Conservation (phyloP, 2,113 vertebrate genomes). For the Pituophis catenifer region DNA sequence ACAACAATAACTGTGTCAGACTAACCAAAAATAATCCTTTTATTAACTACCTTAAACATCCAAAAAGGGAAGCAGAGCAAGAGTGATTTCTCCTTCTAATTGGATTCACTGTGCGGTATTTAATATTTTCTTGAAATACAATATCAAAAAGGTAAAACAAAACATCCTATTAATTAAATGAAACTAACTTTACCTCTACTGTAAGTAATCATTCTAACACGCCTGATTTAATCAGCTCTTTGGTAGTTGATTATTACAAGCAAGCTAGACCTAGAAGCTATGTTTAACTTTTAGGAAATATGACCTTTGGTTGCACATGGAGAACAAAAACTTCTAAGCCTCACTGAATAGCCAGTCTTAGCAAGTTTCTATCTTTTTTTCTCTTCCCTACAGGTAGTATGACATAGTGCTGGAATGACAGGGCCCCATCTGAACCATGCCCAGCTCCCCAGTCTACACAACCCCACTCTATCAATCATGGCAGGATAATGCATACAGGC, state of each 20-base stretch:
- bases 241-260: neutral
- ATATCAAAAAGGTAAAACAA: slow-evolving; percentile 4
- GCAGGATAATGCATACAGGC: slow-evolving; percentile 77
- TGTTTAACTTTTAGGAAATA: slow-evolving; percentile 49
- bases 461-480: slow-evolving; percentile 84
- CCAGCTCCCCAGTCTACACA: slow-evolving; percentile 69
- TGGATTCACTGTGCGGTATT: neutral
- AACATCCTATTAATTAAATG: neutral
- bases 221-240: neutral
- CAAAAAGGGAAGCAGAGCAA: neutral
- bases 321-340: slow-evolving; percentile 53
- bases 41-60: neutral
- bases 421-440: slow-evolving; percentile 73
- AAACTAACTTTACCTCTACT: neutral
- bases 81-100: neutral
- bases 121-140: slow-evolving; percentile 35
- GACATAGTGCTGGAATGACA: slow-evolving; percentile 64
- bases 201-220: neutral
- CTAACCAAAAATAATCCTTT: neutral
- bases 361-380: slow-evolving; percentile 49
- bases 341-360: slow-evolving; percentile 42
- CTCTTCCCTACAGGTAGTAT: slow-evolving; percentile 72
- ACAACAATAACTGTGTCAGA: neutral
- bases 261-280: slow-evolving; percentile 30
- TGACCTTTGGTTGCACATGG: slow-evolving; percentile 29